phyloP scores from a whole-genome alignment of 2,888 invertebrate genomes.

The Crocallis elinguaria region DNA sequence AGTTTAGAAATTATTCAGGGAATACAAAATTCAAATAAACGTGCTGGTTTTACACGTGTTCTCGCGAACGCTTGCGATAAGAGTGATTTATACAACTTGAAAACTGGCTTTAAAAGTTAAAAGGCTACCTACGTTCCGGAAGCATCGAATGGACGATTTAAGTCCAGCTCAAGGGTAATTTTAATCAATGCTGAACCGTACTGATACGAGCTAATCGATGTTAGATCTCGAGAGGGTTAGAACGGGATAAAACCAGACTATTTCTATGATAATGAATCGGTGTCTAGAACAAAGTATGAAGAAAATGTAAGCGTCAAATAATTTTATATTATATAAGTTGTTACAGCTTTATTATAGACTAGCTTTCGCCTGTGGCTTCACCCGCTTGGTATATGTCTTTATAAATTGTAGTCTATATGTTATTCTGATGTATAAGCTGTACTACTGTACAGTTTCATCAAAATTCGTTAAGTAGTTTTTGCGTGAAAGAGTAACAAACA shows the following conservation, averaged over 20 bases:
- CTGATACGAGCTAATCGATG: slow-evolving; percentile 27
- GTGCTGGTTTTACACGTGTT: background rate
- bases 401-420: too few species aligned
- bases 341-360: too few species aligned
- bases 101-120: slow-evolving; percentile 13
- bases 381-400: too few species aligned
- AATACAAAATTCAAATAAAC: background rate
- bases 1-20: too few species aligned
- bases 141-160: slow-evolving; percentile 2
- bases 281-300: background rate
- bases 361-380: too few species aligned
- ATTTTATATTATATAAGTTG: too few species aligned
- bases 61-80: slow-evolving; percentile 31
- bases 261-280: slow-evolving; percentile 28
- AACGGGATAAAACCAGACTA: slow-evolving; percentile 20
- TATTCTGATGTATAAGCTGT: too few species aligned
- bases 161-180: slow-evolving; percentile 11
- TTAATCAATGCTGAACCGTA: slow-evolving; percentile 2
- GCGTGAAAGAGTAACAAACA: too few species aligned
- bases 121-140: background rate
- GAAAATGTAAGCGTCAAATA: slow-evolving; percentile 7
- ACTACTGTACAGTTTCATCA: too few species aligned
- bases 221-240: slow-evolving; percentile 23
- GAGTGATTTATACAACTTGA: slow-evolving; percentile 30
- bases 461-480: too few species aligned